Base-by-base conservation (phyloP, 1,140 invertebrate species). In the Cyphomyrmex costatus region DNA sequence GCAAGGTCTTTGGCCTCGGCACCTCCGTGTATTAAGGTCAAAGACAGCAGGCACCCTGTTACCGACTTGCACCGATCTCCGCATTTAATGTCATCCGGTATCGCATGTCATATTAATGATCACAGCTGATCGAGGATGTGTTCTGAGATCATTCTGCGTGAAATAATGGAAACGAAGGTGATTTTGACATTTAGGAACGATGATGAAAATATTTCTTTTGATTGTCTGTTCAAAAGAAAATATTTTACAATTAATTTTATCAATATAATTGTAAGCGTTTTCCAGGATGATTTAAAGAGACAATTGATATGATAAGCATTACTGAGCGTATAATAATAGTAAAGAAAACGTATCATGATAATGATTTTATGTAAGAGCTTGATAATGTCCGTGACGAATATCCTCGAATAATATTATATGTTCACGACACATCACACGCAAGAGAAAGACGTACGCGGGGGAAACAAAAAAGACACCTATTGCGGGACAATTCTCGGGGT, bases 1-100 rank as follows among this genome's bases (percentile, higher is more conserved):
- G 90, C 82, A 84, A 91, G 90, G 90, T 91, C 90, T 88, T 91
- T 91, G 90, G 74, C 90, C 78, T 68, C 88, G 36, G 73, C 49
- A 51, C 21, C 68, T 86, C 24, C 49, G 49, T 24, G 65, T 87
- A 89, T 91, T 89, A 89, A 91, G 86, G 82, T 86, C 78, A 89
- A 91, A 91, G 78, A 70, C 78, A 82, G 71, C 85, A 77, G 79
- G 51, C 71, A 61, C 46, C 73, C 42, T 68, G 63, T 46, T 49
- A 27, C 66, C 51, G 66, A 71, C 36, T 46, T 46, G 66, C 21
- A 46, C 49, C 33, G 65, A 30, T 80, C 53, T 73, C 33, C 53
- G 53, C 53, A 30, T 73, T 82, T 70, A 53, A 21, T 68, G 21
- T 68, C 65, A 14, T 24, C 12, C 36, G 53, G 12, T 21, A 71